Evolutionary conservation across 2,888 invertebrate genomes (phyloP), one percentile per base, ranked within the genome.

Genomic region (Torymus texanus): DNA sequence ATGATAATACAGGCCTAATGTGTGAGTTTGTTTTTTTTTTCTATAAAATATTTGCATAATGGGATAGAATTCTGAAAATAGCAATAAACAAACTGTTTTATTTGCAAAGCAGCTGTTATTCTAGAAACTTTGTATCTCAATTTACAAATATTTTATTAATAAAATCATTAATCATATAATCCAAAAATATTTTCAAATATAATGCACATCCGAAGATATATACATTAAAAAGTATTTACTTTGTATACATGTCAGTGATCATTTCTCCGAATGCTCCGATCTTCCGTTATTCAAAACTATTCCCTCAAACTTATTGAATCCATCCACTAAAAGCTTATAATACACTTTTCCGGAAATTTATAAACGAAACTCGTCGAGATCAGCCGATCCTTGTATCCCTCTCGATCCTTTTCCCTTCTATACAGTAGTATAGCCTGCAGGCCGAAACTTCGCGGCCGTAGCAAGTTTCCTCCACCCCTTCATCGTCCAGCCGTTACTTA

Each of bases 401-500:
- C 55, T 14, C 12, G 50, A n/a, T 62, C 50, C 62, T 63, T 70
- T 18, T 63, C 14, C 21, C 63, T 29, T 13, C 5, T 8, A 41
- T 8, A 5, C 41, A 29, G 29, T 29, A 29, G 21, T 8, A 41
- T 8, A 41, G 41, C 41, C 41, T 41, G 41, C 41, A 41, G 8
- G 41, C 41, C 41, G 8, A 41, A 41, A 41, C 41, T 41, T 41
- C 55, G 53, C 66, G 65, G 10, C 18, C 10, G 29, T 14, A 24
- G 61, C 21, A 41, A 41, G 41, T 41, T 41, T 41, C 8, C 41
- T 41, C 18, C 21, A 53, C 24, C 3, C 16, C 24, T n/a, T 53
- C 14, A 24, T 41, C 53, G 58, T 81, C 50, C 79, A 80, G 78
- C 83, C 84, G 84, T 83, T 84, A 83, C 84, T 84, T 84, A 83